Conservation (phyloP, 2,888 invertebrate genomes). For the Leucophenga maculata region DNA sequence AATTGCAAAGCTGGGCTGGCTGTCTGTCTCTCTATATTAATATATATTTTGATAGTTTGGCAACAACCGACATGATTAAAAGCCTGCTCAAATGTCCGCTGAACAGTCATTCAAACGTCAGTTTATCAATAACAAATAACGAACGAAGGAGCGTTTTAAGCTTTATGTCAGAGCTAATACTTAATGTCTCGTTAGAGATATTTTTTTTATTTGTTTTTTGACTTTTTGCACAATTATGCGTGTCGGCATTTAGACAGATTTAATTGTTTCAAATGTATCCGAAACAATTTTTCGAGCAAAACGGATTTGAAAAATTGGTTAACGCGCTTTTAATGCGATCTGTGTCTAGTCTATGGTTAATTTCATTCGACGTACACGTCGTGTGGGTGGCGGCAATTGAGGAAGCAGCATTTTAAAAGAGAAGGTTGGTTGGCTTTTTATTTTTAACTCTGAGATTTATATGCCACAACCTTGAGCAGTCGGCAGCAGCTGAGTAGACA, state of each 20-base stretch:
- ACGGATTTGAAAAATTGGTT: background rate
- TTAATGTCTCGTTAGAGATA: constrained; percentile 15
- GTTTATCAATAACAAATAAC: constrained; percentile 5
- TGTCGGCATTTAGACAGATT: constrained; percentile 19
- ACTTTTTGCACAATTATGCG: constrained; percentile 20
- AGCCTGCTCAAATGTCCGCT: background rate
- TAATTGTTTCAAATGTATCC: constrained; percentile 14
- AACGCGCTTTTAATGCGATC: constrained; percentile 12
- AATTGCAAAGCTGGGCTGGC: background rate
- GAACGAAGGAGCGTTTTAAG: background rate
- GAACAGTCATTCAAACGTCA: background rate
- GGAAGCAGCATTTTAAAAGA: constrained; percentile 6
- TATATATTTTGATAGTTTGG: background rate
- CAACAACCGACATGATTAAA: background rate
- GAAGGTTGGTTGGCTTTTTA: background rate
- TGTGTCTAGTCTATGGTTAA: background rate
- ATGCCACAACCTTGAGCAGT: background rate
- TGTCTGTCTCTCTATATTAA: background rate
- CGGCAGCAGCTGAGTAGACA: background rate
- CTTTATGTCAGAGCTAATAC: background rate
- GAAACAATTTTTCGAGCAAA: background rate
- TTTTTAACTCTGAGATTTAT: background rate
- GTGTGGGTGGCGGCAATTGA: constrained; percentile 7
- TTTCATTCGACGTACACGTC: background rate
- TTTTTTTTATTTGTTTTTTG: background rate